Percentiles rank a stretch among this genome's conserved stretches.
Conservation (phyloP, 2,797 vertebrate genomes). For the Alauda arvensis region DNA sequence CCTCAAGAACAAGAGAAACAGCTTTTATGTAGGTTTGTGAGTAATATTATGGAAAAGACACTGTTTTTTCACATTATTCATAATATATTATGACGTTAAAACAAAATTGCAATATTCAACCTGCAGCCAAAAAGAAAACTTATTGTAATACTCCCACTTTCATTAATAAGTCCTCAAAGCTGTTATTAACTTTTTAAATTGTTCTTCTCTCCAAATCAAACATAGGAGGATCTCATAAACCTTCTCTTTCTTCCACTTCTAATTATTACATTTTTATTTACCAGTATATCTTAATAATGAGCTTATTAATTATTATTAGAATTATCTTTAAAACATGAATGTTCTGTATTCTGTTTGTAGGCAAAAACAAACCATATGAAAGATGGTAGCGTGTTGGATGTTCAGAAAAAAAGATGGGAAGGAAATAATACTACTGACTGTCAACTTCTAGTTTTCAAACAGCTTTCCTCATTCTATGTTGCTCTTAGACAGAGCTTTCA, state of each 20-base stretch:
- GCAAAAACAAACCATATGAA: neutral
- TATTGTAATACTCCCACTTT: neutral
- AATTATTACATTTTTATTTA: neutral
- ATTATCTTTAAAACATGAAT: neutral
- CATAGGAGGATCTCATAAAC: neutral
- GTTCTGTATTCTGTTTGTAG: neutral
- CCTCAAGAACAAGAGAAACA: neutral
- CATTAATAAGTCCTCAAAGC: neutral
- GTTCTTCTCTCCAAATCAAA: neutral
- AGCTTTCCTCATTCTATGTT: neutral
- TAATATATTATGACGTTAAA: neutral
- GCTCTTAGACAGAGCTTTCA: neutral
- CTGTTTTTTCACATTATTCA: neutral
- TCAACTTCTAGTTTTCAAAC: neutral
- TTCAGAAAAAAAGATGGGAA: neutral
- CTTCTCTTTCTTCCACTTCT: neutral
- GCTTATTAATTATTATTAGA: neutral
- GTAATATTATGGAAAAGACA: neutral
- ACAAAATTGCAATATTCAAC: neutral
- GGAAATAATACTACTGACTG: neutral
- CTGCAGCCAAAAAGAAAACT: neutral
- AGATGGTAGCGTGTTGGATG: neutral
- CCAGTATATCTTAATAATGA: neutral
- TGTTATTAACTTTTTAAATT: neutral
- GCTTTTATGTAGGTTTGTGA: neutral